Percentiles rank a stretch among this genome's conserved stretches.
Evolutionary conservation across 2,888 invertebrate species (phyloP).

Genomic region (Bellardia bayeri): DNA sequence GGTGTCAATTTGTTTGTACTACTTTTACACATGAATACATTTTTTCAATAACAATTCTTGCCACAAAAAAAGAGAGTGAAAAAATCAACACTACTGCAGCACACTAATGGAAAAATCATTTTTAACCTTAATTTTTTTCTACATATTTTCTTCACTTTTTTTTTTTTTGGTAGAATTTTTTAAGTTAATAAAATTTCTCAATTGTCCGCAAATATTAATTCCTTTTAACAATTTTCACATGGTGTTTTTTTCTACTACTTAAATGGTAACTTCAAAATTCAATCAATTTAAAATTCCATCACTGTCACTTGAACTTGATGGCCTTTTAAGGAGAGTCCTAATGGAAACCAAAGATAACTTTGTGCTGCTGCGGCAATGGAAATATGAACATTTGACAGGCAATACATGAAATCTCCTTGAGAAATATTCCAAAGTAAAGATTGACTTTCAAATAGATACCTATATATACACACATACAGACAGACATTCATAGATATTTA

Average conservation of each 20-base stretch:
- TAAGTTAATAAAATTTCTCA: conserved; percentile 56
- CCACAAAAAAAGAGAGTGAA: conserved; percentile 10
- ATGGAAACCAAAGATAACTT: conserved; percentile 37
- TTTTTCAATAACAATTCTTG: conserved; percentile 55
- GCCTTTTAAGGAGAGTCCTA: conserved; percentile 40
- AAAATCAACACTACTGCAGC: not conserved
- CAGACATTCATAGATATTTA: not conserved
- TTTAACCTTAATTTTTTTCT: conserved; percentile 20
- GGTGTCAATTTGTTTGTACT: conserved; percentile 63
- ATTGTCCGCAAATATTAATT: conserved; percentile 46
- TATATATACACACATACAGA: not conserved
- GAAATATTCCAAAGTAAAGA: conserved; percentile 40
- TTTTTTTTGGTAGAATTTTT: not conserved
- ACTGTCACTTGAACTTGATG: conserved; percentile 55
- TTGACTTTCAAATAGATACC: conserved; percentile 27
- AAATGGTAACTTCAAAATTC: conserved; percentile 21
- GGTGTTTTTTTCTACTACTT: not conserved
- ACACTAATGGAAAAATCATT: conserved; percentile 19
- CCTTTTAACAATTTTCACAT: not conserved
- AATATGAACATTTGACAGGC: conserved; percentile 41
- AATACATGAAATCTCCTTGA: conserved; percentile 23
- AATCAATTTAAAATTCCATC: conserved; percentile 55
- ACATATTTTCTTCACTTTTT: not conserved
- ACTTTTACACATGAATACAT: conserved; percentile 57
- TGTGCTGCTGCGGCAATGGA: not conserved